Evolutionary conservation across 2,113 vertebrate genomes (phyloP).

Genomic region (Pandion haliaetus): DNA sequence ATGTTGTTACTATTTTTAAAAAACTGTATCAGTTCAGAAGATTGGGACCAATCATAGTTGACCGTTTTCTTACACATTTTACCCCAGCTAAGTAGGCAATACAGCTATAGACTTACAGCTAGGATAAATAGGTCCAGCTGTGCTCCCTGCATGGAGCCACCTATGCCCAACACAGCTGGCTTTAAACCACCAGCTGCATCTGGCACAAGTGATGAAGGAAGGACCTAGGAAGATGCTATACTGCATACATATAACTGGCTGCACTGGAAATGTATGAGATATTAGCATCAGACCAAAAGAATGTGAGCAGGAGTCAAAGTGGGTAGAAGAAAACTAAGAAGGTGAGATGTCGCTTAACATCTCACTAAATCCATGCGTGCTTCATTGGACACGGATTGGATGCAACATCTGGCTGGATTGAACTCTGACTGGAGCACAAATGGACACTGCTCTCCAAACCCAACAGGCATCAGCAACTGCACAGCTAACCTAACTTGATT

Average conservation of each 20-base stretch:
- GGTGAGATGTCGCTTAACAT: neutral
- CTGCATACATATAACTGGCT: neutral
- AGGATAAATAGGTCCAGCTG: neutral
- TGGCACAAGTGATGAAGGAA: neutral
- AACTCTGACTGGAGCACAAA: neutral
- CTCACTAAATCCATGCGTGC: fast-evolving
- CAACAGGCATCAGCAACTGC: neutral
- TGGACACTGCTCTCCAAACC: neutral
- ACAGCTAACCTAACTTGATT: neutral
- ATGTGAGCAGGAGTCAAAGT: neutral
- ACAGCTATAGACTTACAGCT: neutral
- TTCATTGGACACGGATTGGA: neutral
- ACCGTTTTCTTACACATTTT: neutral
- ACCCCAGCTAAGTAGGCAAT: neutral
- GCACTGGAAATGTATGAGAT: neutral
- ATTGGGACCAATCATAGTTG: neutral
- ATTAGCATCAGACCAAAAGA: neutral
- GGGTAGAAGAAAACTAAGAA: neutral
- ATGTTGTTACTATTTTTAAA: neutral
- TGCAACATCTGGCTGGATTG: neutral
- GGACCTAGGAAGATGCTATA: neutral
- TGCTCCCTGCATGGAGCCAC: neutral
- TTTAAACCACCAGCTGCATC: neutral
- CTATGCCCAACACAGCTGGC: neutral
- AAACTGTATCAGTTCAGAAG: neutral